Evolutionary conservation across 1,140 invertebrate species (phyloP), one percentile per base, ranked within the genome.

Genomic region (Drosophila ambigua): DNA sequence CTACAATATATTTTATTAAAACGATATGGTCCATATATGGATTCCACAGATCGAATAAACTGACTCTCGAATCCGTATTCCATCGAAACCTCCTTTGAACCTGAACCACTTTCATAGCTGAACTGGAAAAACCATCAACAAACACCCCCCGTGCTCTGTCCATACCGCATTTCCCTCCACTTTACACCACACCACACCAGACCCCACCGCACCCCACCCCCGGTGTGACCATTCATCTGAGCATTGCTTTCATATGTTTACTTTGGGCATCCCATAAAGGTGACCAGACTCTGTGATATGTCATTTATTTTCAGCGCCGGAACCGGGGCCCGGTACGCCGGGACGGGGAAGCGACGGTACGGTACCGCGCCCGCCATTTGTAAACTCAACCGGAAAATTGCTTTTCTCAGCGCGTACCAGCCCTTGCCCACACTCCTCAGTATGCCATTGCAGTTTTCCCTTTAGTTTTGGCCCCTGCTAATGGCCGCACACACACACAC

Each of bases 341-440:
- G 35, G 11, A 39, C 26, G 23, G 23, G 4, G 35, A 39, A 13
- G 35, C 4, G 35, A 39, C 35, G 35, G 1, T 1, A 20, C 20
- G 31, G 3, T 35, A 35, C 62, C 58, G 52, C 60, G 71, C 69
- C 78, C 66, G 52, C 63, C 68, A 81, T 78, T 77, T 79, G 77
- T 83, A 84, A 84, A 83, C 77, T 84, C 73, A 78, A 89, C 85
- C 78, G 77, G 85, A 84, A 90, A 85, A 89, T 90, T 90, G 75
- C 74, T 90, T 90, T 90, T 90, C 80, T 77, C 72, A 65, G 61
- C 75, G 79, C 79, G 78, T 79, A 63, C 41, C 28, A n/a, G 15
- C 49, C 31, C 23, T 6, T 6, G 26, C 5, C 44, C 31, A 3
- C 13, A 9, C 26, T 13, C 31, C 35, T 28, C 31, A 15, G 15